A percentile compares a stretch with the other conserved stretches of the same genome.
Evolutionary conservation across 2,888 invertebrate genomes (phyloP).

Genomic region (Seira sanloemensis): DNA sequence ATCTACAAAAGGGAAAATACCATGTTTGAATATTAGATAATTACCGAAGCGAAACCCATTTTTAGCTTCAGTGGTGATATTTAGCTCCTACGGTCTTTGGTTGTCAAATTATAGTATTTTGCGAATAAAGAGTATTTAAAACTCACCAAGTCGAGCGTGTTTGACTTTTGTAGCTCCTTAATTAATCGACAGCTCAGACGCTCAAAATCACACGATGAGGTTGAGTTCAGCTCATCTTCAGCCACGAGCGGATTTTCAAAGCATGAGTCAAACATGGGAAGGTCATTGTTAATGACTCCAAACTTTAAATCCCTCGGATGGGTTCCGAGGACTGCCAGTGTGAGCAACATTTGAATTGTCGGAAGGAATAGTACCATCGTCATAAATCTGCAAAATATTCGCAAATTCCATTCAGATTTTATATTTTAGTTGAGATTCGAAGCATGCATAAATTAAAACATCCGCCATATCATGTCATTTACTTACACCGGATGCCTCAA

Average conservation of each 20-base stretch:
- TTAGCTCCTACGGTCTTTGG: too few species aligned
- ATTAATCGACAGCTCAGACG: slow-evolving; percentile 34
- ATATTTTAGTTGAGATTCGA: too few species aligned
- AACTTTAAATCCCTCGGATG: slow-evolving; percentile 37
- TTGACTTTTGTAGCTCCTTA: not conserved
- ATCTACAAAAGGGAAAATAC: slow-evolving; percentile 18
- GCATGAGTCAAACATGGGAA: slow-evolving; percentile 7
- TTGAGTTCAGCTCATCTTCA: not conserved
- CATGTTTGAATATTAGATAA: not conserved
- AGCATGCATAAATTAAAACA: too few species aligned
- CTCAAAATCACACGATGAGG: slow-evolving; percentile 27
- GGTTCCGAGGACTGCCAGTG: slow-evolving; percentile 42
- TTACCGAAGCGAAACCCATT: not conserved
- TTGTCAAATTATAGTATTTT: not conserved
- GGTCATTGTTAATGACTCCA: slow-evolving; percentile 41
- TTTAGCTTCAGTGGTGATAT: too few species aligned
- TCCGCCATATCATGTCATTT: not conserved
- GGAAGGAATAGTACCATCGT: slow-evolving; percentile 35
- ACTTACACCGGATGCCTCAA: slow-evolving; percentile 44
- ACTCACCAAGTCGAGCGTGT: slow-evolving; percentile 21
- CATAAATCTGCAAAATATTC: slow-evolving; percentile 31
- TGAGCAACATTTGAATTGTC: slow-evolving; percentile 39
- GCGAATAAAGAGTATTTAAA: slow-evolving; percentile 2
- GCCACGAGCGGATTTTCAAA: not conserved
- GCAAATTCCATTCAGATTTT: not conserved